These are phyloP conservation scores for Hemithea aestivaria DNA, from an alignment of 2,888 invertebrate species.

Conservation along the genomic window DNA sequence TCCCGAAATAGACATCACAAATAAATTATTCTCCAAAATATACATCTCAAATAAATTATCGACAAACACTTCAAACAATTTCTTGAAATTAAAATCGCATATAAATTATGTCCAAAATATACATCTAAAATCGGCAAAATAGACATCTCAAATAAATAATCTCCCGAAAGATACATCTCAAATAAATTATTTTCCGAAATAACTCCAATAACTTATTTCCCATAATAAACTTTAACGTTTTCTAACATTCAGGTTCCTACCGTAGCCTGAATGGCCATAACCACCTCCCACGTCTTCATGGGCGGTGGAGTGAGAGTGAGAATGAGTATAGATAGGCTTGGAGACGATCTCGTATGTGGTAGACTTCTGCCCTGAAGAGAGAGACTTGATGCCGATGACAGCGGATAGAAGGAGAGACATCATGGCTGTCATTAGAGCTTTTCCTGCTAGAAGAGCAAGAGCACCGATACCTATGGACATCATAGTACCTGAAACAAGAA, in stretches of 20 bases:
- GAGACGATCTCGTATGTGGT: constrained; percentile 92
- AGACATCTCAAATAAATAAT: constrained; percentile 5
- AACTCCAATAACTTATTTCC: constrained; percentile 3
- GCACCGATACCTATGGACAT: constrained; percentile 87
- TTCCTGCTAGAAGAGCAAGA: constrained; percentile 88
- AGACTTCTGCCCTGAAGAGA: constrained; percentile 84
- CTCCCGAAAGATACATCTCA: constrained; percentile 1
- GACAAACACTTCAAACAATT: not conserved
- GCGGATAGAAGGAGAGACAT: constrained; percentile 89
- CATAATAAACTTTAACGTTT: constrained; percentile 35
- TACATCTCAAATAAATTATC: constrained; percentile 2
- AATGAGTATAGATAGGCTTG: constrained; percentile 87
- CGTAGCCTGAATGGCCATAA: constrained; percentile 77
- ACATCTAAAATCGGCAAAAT: too few relatives aligned
- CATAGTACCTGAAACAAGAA: constrained; percentile 78
- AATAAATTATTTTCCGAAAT: constrained; percentile 3
- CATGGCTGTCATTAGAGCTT: constrained; percentile 89
- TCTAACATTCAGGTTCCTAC: constrained; percentile 56
- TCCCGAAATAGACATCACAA: too few relatives aligned
- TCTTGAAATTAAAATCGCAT: too few relatives aligned
- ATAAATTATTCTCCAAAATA: not conserved
- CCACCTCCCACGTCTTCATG: constrained; percentile 77
- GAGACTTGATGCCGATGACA: constrained; percentile 86
- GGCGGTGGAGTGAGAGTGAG: constrained; percentile 79
- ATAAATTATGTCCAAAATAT: too few relatives aligned